A percentile compares a stretch with the other conserved stretches of the same genome.
phyloP scores from a whole-genome alignment of 1,140 invertebrate species.

The Aleiodes sp. region DNA sequence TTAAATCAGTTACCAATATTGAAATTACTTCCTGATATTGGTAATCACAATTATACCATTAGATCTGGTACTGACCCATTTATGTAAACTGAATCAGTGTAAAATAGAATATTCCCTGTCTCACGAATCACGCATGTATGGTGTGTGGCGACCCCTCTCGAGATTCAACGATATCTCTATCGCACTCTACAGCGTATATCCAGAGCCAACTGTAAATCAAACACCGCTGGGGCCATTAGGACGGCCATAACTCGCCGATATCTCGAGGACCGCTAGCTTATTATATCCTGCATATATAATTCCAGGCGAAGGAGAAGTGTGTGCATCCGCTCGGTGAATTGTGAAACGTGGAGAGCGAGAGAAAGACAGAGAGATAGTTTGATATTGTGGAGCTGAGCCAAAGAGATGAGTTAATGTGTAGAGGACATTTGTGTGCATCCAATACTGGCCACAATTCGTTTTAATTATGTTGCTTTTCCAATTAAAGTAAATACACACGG shows the following conservation, averaged over 20 bases:
- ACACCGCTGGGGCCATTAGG: conserved; percentile 60
- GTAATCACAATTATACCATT: not conserved
- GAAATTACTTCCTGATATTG: not conserved
- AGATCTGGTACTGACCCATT: not conserved
- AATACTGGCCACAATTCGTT: not conserved
- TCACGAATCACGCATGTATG: not conserved
- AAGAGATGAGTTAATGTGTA: not conserved
- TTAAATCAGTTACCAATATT: too few relatives aligned
- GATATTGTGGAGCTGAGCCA: not conserved
- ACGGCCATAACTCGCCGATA: conserved; percentile 64
- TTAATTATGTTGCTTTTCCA: too few relatives aligned
- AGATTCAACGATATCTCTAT: conserved; percentile 32
- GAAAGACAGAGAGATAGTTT: too few relatives aligned
- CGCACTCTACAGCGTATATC: conserved; percentile 42
- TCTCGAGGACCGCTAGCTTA: conserved; percentile 65
- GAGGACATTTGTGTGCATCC: not conserved
- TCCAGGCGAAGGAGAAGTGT: conserved; percentile 50
- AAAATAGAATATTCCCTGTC: not conserved
- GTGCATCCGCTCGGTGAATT: conserved; percentile 44
- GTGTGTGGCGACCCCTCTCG: conserved; percentile 28
- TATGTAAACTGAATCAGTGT: not conserved
- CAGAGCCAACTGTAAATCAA: conserved; percentile 60
- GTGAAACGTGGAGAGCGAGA: not conserved
- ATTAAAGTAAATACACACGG: too few relatives aligned
- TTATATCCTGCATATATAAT: conserved; percentile 66